These are phyloP conservation scores for Oopsacas minuta DNA, from an alignment of 37 sponge, comb jelly and placozoan genomes.

Conservation along the genomic window DNA sequence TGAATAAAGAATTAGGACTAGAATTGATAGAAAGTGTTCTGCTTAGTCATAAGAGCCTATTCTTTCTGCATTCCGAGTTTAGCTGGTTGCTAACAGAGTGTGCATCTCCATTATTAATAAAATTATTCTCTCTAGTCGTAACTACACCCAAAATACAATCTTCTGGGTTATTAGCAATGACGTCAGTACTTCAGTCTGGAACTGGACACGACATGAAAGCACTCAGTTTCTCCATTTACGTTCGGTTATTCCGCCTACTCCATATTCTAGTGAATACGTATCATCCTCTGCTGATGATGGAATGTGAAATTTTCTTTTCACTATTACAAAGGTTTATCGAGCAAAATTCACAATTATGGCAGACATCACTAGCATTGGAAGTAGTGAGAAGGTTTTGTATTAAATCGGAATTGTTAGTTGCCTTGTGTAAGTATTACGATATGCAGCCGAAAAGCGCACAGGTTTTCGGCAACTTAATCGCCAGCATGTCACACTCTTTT, in stretches of 20 bases:
- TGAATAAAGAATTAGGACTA: constrained; percentile 59
- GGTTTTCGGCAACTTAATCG: constrained; percentile 69
- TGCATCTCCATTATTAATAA: constrained; percentile 80
- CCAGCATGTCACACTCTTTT: not conserved
- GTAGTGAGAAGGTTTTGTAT: constrained; percentile 57
- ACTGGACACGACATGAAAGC: constrained; percentile 47
- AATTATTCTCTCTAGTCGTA: constrained; percentile 80
- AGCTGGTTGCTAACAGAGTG: constrained; percentile 76
- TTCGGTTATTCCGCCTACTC: constrained; percentile 67
- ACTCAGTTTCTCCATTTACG: constrained; percentile 48
- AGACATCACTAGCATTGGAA: constrained; percentile 80
- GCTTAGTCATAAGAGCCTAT: not conserved
- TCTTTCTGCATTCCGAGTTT: constrained; percentile 43
- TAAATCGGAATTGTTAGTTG: constrained; percentile 32
- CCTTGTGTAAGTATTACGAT: constrained; percentile 71
- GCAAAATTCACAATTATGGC: constrained; percentile 79
- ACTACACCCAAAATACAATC: constrained; percentile 33
- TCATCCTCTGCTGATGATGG: constrained; percentile 62
- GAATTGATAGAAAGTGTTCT: constrained; percentile 78
- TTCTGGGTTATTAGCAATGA: constrained; percentile 16
- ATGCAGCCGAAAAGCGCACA: constrained; percentile 81
- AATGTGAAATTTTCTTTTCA: constrained; percentile 93
- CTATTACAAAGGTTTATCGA: constrained; percentile 88
- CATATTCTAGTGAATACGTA: constrained; percentile 57
- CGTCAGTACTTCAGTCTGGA: constrained; percentile 17